phyloP scores from a whole-genome alignment of 2,113 vertebrate genomes.

The Crotophaga sulcirostris region DNA sequence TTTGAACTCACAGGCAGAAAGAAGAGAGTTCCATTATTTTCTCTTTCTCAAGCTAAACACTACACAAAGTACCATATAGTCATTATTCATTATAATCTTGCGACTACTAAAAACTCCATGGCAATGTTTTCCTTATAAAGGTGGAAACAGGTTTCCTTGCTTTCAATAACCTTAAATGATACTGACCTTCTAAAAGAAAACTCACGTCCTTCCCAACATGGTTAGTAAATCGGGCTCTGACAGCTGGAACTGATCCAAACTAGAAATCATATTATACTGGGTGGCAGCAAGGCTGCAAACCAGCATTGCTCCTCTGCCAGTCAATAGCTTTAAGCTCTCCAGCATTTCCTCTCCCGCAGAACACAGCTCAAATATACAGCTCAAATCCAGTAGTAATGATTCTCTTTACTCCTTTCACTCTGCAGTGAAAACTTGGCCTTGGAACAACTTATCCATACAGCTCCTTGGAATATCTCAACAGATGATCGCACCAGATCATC shows the following conservation, averaged over 20 bases:
- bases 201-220: neutral
- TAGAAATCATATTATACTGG: neutral
- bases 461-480: neutral
- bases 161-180: constrained; percentile 38
- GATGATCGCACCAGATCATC: neutral
- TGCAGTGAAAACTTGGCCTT: neutral
- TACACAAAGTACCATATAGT: neutral
- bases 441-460: neutral
- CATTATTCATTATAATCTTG: constrained; percentile 2
- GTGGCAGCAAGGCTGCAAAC: neutral
- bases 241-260: constrained; percentile 1
- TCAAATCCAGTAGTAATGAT: neutral
- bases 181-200: neutral
- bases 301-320: neutral
- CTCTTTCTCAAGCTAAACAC: constrained; percentile 13
- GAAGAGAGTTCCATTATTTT: constrained; percentile 31
- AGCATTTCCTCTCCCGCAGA: neutral
- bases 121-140: constrained; percentile 8
- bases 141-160: neutral
- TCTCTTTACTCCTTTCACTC: neutral
- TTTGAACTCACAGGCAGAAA: constrained; percentile 43
- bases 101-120: neutral
- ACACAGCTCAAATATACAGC: neutral
- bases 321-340: neutral
- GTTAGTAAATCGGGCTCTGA: neutral